Percentiles rank a stretch among this genome's conserved stretches.
phyloP scores from a whole-genome alignment of 2,113 vertebrate species.

The Crypturellus undulatus region DNA sequence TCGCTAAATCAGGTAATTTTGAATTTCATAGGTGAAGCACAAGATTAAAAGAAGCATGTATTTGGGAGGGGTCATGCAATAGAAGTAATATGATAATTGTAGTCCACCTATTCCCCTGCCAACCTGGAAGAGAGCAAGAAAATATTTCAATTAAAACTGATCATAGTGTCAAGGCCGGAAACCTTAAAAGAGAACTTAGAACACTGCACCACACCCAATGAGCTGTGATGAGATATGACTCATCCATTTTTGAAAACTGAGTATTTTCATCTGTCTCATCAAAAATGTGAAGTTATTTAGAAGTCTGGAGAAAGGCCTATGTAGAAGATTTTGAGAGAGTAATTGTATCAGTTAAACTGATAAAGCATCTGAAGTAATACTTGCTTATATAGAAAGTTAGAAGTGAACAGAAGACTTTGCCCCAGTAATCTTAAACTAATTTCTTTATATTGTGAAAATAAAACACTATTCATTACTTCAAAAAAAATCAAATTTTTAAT shows the following conservation, averaged over 20 bases:
- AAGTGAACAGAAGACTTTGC: neutral
- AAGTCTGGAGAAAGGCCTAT: neutral
- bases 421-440: neutral
- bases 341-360: neutral
- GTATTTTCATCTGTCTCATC: neutral
- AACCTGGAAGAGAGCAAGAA: neutral
- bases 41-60: neutral
- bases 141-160: neutral
- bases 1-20: neutral
- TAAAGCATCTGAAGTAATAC: neutral
- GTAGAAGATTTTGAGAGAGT: neutral
- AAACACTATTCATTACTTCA: neutral
- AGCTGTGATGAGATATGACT: too few relatives aligned
- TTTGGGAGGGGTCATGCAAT: neutral
- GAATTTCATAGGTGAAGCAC: neutral
- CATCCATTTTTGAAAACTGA: accelerated
- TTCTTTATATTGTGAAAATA: neutral
- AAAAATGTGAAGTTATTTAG: neutral
- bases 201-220: neutral
- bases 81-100: neutral
- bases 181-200: neutral
- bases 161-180: neutral
- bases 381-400: neutral
- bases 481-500: neutral
- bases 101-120: neutral